Evolutionary conservation across 2,888 invertebrate genomes (phyloP).

Genomic region (Cyclophora punctaria): DNA sequence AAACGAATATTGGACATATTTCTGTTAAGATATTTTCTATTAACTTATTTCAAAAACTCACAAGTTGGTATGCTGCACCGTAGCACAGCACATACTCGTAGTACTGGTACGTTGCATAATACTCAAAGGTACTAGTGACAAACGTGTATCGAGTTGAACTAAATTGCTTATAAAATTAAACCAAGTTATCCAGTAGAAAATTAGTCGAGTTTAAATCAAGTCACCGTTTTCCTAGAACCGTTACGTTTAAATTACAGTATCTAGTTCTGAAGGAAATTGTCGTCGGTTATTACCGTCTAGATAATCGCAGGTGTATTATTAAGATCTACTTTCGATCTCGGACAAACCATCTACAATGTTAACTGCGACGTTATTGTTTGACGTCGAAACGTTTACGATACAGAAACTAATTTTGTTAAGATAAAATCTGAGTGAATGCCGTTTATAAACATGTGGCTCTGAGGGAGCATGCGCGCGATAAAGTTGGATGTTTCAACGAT

Average conservation of each 20-base stretch:
- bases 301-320: constrained; percentile 36
- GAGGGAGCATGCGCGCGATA: background rate
- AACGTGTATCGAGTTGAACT: no score
- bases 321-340: constrained; percentile 41
- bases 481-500: constrained; percentile 13
- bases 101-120: no score
- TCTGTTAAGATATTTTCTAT: no score
- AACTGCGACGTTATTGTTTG: no score
- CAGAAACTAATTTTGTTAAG: constrained; percentile 1
- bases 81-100: no score
- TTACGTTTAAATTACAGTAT: constrained; percentile 40
- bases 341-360: constrained; percentile 13
- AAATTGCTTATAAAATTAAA: no score
- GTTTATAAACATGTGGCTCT: background rate
- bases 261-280: constrained; percentile 47
- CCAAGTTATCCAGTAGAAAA: constrained; percentile 9
- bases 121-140: no score
- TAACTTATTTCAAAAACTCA: no score
- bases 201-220: constrained; percentile 22
- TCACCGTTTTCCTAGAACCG: constrained; percentile 29
- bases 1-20: no score
- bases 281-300: constrained; percentile 32
- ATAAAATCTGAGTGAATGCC: background rate
- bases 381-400: constrained; percentile 1
- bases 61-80: no score